Base-by-base conservation (phyloP, 1,140 invertebrate species). In the Drosophila bocqueti region DNA sequence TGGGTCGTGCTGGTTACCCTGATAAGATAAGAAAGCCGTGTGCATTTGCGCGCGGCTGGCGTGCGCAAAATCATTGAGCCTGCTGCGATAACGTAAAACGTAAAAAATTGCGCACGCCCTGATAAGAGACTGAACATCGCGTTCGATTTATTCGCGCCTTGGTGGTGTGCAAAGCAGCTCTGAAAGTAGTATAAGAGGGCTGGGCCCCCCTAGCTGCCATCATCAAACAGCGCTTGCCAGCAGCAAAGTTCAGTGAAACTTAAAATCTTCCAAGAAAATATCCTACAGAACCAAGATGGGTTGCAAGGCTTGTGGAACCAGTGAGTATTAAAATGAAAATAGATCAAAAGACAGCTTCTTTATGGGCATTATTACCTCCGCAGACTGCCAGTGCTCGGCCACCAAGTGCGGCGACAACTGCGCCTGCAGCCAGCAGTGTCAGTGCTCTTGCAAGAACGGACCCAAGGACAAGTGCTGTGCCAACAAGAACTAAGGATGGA, bases 331-430 rank as follows among this genome's bases (percentile, higher is more conserved):
- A 36, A 0, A 15, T 2, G 10, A 18, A 34, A 18, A 52, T 52
- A 26, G 1, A 18, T 11, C 4, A 11, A 11, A 6, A 26, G 18
- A 1, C 2, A 55, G 34, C 9, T 18, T 0, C 5, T 40, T 40
- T 18, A 50, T 16, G 10, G 9, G 2, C 6, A 15, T 0, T n/a
- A 6, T 58, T 38, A 45, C 16, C 7, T 6, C 0, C 18, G 18
- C 16, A 87, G 83, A 89, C 54, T 89, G 83, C 73, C 83, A 87
- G 18, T 87, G 83, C 77, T 78, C 81, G 62, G 65, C 83, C 36
- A 83, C 61, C 80, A 87, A 89, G 40, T 87, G 83, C 59, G 83
- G 84, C 10, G 84, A 87, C 50, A 87, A 81, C 67, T 87, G 84
- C 34, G 76, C 83, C 73, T 87, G 84, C 81, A 87, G 81, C 38